Percentiles rank a stretch among this genome's conserved stretches.
Conservation (phyloP, 2,888 invertebrate genomes). For the Mantis religiosa region DNA sequence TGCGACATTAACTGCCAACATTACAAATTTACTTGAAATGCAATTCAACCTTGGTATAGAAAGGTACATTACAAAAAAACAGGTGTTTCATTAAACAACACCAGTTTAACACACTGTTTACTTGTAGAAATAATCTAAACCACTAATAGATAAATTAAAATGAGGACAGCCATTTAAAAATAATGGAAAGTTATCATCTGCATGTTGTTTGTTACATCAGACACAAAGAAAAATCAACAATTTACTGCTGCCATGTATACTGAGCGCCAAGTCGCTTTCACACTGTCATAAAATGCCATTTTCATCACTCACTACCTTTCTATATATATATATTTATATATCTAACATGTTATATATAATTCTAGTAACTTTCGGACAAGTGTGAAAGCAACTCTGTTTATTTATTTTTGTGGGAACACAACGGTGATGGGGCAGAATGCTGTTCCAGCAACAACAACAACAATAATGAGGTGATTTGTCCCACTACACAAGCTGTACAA, state of each 20-base stretch:
- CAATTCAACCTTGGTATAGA: conserved; percentile 5
- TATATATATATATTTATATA: conserved; percentile 10
- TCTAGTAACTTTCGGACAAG: conserved; percentile 5
- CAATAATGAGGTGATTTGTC: neutral
- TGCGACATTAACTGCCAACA: neutral
- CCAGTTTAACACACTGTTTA: conserved; percentile 5
- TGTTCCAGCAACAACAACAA: neutral
- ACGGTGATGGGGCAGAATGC: conserved; percentile 9
- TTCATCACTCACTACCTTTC: neutral
- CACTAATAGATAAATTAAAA: conserved; percentile 13
- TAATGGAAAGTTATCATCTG: neutral
- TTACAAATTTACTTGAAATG: conserved; percentile 4
- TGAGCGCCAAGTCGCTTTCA: conserved; percentile 16
- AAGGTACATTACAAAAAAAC: conserved; percentile 6
- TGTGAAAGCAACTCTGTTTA: conserved; percentile 1
- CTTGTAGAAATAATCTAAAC: neutral
- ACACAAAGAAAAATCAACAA: neutral
- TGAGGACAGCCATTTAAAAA: conserved; percentile 12
- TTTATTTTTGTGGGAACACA: conserved; percentile 4
- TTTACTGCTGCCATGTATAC: neutral
- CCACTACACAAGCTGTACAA: conserved; percentile 7
- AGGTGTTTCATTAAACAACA: neutral
- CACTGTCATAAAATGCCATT: neutral
- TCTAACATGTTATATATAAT: conserved; percentile 6
- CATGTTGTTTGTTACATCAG: neutral